A percentile compares a stretch with the other conserved stretches of the same genome.
Conservation (phyloP, 2,797 vertebrate genomes). For the Microctenopoma lineatum region DNA sequence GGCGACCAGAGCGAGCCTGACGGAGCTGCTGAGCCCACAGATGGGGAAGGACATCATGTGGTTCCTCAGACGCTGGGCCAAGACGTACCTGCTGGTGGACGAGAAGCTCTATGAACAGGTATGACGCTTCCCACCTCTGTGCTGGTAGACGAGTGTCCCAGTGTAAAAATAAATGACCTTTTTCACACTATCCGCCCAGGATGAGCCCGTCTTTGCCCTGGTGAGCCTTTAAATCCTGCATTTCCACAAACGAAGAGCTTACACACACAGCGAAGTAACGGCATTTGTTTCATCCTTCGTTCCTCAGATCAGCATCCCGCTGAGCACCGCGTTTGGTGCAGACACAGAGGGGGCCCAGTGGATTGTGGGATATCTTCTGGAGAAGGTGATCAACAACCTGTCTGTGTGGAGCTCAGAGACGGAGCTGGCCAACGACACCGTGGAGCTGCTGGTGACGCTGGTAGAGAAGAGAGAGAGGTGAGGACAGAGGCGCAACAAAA, state of each 20-base stretch:
- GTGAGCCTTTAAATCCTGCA: not conserved
- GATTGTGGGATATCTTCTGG: conserved; percentile 98
- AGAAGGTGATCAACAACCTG: conserved; percentile 98
- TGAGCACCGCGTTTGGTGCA: conserved; percentile 95
- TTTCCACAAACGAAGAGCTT: not conserved
- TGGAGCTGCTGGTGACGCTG: conserved; percentile 96
- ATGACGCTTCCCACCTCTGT: conserved; percentile 26
- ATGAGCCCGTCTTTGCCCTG: not conserved
- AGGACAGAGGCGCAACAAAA: not conserved
- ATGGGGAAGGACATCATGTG: conserved; percentile 99
- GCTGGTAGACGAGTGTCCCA: no score
- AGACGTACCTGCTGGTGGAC: conserved; percentile 96
- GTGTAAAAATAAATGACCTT: not conserved
- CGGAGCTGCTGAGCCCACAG: conserved; percentile 94
- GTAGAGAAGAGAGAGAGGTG: conserved; percentile 98
- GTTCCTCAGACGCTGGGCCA: conserved; percentile 98
- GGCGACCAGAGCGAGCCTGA: conserved; percentile 95
- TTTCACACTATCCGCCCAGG: not conserved
- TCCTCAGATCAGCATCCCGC: conserved; percentile 93
- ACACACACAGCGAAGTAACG: not conserved
- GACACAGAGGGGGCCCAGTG: conserved; percentile 98
- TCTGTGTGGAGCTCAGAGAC: conserved; percentile 98
- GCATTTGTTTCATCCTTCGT: not conserved
- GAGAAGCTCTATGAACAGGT: conserved; percentile 99
- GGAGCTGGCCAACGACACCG: conserved; percentile 95